Conservation (phyloP, 2,113 vertebrate species). For the Puntigrus tetrazona region DNA sequence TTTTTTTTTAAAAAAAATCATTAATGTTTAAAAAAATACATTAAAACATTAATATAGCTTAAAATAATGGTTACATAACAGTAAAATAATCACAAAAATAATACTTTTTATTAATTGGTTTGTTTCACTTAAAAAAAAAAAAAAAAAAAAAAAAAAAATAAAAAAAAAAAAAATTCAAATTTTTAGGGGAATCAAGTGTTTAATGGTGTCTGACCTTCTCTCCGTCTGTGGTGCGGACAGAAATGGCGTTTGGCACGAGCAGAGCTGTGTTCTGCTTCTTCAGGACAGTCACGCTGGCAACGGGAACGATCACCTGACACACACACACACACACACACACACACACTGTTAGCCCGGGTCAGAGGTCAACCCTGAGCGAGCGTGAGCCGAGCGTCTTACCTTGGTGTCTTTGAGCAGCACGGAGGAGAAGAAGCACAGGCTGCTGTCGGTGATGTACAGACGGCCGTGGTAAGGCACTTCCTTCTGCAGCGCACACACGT, state of each 20-base stretch:
- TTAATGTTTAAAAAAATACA: no score
- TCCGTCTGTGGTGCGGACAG: constrained; percentile 77
- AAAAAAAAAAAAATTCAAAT: no score
- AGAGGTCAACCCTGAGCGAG: background rate
- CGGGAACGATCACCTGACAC: constrained; percentile 76
- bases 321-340: background rate
- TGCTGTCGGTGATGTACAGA: constrained; percentile 78
- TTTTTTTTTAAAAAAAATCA: constrained; percentile 8
- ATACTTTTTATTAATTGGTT: background rate
- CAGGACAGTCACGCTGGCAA: constrained; percentile 72
- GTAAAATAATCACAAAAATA: no score
- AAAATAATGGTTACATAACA: no score
- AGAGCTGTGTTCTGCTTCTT: constrained; percentile 87
- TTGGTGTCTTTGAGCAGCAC: constrained; percentile 83
- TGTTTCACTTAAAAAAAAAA: background rate
- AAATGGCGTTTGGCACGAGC: constrained; percentile 85
- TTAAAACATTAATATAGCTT: no score
- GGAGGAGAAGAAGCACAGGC: constrained; percentile 83
- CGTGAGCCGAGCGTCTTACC: constrained; percentile 63
- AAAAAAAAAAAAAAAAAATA: background rate
- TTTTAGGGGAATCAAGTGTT: no score
- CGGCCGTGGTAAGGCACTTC: constrained; percentile 85
- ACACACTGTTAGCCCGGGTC: background rate
- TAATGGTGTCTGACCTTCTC: constrained; percentile 88
- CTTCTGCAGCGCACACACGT: constrained; percentile 84